Base-by-base conservation (phyloP, 2,797 vertebrate genomes). In the Heteromormyrus szaboi region DNA sequence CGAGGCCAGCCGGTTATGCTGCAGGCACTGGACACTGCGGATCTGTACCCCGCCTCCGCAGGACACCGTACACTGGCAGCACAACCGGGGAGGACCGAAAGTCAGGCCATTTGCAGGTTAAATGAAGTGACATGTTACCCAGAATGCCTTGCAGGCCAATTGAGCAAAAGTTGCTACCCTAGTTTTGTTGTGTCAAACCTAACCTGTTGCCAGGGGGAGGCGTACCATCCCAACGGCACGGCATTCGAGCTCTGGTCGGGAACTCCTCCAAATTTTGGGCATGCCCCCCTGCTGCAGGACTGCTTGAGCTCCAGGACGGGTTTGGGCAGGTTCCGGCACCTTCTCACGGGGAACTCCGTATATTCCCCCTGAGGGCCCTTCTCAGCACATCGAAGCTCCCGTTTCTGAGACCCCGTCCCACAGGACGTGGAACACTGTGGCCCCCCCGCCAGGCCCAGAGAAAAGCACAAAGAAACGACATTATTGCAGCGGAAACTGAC, bases 31-130 rank as follows among this genome's bases (percentile, higher is more conserved):
- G 72, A 97, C 95, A 0, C 92, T 94, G 29, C 99, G 96, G 0
- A 94, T 96, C 93, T 99, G 98, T 54, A 99, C 97, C 0, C 99
- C 98, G n/a, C 99, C 99, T 0, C 99, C 99, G 8, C 99, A 99
- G 7, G 97, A 98, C 79, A 99, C 98, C 0, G 98, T 97, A 91
- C 98, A 99, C 98, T 99, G 93, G 2, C 51, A 6, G 22, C 48
- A 37, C 84, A 86, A 37, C 50, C 29, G 1, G 53, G 12, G 29
- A 56, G 33, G 53, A 29, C 6, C 50, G 5, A 54, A 33, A 50
- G 46, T 85, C 84, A 85, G 46, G 9, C 25, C 84, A 29, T 17
- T 19, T 17, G 33, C 4, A 29, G 8, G 22, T 33, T 1, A 25
- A 19, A 48, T 14, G 17, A n/a, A 83, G 37, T n/a, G 2, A 83